A percentile compares a stretch with the other conserved stretches of the same genome.
Conservation (phyloP, 2,113 vertebrate species). For the Nesogale talazaci region DNA sequence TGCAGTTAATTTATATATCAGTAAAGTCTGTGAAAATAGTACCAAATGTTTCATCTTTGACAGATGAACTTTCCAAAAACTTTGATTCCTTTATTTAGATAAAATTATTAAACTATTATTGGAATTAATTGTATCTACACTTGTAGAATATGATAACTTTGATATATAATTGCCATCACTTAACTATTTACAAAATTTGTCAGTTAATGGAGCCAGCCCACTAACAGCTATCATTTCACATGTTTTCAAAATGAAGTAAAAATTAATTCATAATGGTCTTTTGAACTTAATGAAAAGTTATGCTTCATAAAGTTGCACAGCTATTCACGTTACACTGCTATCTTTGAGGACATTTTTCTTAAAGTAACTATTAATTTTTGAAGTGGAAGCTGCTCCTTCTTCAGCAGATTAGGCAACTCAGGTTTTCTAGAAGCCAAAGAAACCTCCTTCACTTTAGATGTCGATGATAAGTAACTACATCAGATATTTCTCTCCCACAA, state of each 20-base stretch:
- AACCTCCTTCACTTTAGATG: not conserved
- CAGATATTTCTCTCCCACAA: not conserved
- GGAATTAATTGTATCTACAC: conserved; percentile 42
- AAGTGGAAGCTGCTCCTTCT: not conserved
- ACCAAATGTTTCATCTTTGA: conserved; percentile 3
- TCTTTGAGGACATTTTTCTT: conserved; percentile 51
- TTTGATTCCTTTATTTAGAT: not conserved
- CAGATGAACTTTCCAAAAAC: conserved; percentile 32
- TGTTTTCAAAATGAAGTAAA: conserved; percentile 40
- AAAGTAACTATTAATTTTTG: conserved; percentile 25
- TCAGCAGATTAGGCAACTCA: conserved; percentile 6
- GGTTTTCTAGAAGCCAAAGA: conserved; percentile 9
- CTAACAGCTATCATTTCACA: conserved; percentile 18
- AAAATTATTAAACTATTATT: conserved; percentile 48
- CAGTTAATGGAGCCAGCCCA: conserved; percentile 3
- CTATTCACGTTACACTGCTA: not conserved
- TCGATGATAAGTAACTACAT: not conserved
- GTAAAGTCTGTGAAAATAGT: conserved; percentile 34
- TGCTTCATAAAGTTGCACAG: conserved; percentile 19
- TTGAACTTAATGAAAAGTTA: conserved; percentile 50
- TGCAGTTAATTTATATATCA: not conserved
- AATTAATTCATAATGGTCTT: conserved; percentile 54
- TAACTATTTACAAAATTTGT: conserved; percentile 52
- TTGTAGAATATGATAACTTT: conserved; percentile 22
- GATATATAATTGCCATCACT: conserved; percentile 4